These are phyloP conservation scores for Philereme transversata DNA, from an alignment of 2,888 invertebrate genomes.

Conservation along the genomic window DNA sequence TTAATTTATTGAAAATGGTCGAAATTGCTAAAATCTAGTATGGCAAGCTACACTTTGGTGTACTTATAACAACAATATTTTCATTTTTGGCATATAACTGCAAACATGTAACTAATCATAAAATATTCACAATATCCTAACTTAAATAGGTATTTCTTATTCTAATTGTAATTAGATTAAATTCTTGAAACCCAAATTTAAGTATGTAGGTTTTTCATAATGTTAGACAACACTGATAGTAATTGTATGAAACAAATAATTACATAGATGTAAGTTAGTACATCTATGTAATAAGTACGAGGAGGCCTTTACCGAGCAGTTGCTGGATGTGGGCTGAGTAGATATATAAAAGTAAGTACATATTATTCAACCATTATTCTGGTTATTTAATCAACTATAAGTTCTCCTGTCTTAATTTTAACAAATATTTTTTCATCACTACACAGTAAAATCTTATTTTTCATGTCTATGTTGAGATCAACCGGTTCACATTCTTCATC, in stretches of 20 bases:
- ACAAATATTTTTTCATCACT: conserved; percentile 72
- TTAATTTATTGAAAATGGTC: conserved; percentile 48
- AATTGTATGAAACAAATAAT: too few species aligned
- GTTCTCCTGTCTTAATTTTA: conserved; percentile 73
- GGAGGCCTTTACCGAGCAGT: too few species aligned
- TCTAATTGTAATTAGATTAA: not conserved
- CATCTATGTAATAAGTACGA: too few species aligned
- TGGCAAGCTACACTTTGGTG: conserved; percentile 83
- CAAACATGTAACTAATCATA: conserved; percentile 11
- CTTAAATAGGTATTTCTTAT: conserved; percentile 4
- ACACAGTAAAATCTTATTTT: conserved; percentile 51
- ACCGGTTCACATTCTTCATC: conserved; percentile 64
- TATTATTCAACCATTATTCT: not conserved
- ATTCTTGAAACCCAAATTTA: too few species aligned
- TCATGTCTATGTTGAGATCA: conserved; percentile 71
- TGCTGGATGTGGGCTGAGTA: too few species aligned
- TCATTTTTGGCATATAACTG: conserved; percentile 37
- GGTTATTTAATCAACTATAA: conserved; percentile 48
- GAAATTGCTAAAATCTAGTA: conserved; percentile 69
- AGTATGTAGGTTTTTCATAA: too few species aligned
- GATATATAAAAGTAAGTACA: too few species aligned
- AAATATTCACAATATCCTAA: not conserved
- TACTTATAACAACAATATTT: conserved; percentile 51
- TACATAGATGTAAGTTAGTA: too few species aligned
- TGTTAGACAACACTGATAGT: too few species aligned